Conservation (phyloP, 2,113 vertebrate species). For the Porphyrio hochstetteri region DNA sequence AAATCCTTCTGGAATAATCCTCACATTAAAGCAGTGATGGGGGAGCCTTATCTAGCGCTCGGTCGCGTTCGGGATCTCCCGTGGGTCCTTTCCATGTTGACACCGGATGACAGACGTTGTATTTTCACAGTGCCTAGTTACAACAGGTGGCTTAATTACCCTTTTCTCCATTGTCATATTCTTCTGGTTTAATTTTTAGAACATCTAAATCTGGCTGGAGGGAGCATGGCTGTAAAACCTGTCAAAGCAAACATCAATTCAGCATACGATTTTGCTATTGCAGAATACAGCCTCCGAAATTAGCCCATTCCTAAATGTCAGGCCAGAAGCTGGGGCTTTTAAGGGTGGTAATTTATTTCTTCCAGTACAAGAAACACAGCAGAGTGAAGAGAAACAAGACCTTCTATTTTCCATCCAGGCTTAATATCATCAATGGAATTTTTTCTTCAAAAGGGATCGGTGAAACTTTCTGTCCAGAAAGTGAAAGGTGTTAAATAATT, state of each 20-base stretch:
- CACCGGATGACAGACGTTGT: neutral
- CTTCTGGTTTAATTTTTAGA: neutral
- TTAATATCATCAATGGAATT: neutral
- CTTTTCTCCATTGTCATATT: neutral
- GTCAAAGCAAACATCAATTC: constrained; percentile 17
- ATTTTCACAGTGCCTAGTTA: neutral
- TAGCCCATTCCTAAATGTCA: neutral
- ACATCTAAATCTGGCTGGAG: neutral
- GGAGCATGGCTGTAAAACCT: neutral
- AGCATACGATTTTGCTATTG: neutral
- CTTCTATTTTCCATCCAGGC: neutral
- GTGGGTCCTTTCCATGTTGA: neutral
- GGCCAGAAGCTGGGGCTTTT: neutral
- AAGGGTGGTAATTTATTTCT: neutral
- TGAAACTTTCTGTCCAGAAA: neutral
- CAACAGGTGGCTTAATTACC: neutral
- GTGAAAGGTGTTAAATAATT: constrained; percentile 24
- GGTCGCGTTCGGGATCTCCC: neutral
- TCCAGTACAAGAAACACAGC: neutral
- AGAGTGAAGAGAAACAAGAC: neutral
- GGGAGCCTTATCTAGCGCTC: neutral
- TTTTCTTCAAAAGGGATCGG: neutral
- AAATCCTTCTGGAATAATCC: constrained; percentile 11
- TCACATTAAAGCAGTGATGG: neutral
- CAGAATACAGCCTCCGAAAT: neutral